Conservation (phyloP, 2,888 invertebrate genomes). For the Drosophila putrida region DNA sequence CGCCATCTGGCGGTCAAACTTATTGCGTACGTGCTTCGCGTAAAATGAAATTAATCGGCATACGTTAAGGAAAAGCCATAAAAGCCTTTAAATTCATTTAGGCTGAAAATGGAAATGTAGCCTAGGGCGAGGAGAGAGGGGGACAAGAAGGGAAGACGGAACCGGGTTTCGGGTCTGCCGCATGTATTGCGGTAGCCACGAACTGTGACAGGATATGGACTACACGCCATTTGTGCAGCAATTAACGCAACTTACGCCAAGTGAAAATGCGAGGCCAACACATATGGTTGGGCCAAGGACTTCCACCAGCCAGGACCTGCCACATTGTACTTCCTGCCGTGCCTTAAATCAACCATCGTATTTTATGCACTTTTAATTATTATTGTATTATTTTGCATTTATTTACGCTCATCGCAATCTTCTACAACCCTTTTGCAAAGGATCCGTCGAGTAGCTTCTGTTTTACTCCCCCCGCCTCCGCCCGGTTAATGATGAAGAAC, state of each 20-base stretch:
- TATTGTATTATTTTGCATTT: conserved; percentile 79
- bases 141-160: background rate
- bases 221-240: conserved; percentile 77
- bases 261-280: conserved; percentile 43
- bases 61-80: conserved; percentile 55
- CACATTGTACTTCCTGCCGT: conserved; percentile 6
- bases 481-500: conserved; percentile 31
- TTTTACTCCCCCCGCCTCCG: background rate
- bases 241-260: conserved; percentile 68
- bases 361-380: conserved; percentile 69
- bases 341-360: conserved; percentile 23
- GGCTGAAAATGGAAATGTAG: conserved; percentile 22
- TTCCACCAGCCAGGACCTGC: background rate
- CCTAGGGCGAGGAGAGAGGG: background rate
- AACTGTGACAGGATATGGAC: conserved; percentile 74
- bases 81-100: conserved; percentile 74
- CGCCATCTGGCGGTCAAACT: conserved; percentile 33
- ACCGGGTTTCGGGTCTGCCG: conserved; percentile 14
- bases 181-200: conserved; percentile 52
- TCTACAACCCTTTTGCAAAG: conserved; percentile 29
- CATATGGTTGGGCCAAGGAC: conserved; percentile 11
- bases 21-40: conserved; percentile 48
- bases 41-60: conserved; percentile 74
- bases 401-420: conserved; percentile 60
- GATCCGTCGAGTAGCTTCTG: background rate